phyloP scores from a whole-genome alignment of 92 coral and sea anemone genomes.

The Bergia sp. region DNA sequence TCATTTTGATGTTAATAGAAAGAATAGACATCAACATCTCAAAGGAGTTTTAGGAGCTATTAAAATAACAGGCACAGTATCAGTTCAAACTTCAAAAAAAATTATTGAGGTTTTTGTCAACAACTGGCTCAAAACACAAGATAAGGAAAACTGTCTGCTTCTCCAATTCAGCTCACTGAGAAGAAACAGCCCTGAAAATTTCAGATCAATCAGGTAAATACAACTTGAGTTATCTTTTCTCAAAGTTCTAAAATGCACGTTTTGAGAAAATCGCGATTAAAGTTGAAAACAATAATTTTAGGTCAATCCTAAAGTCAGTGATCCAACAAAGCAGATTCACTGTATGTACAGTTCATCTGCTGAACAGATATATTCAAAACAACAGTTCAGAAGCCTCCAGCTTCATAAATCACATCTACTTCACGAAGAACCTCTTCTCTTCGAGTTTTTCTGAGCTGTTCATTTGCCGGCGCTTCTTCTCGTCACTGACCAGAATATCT shows the following conservation, averaged over 20 bases:
- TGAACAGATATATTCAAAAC: conserved; percentile 7
- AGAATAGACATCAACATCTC: conserved; percentile 48
- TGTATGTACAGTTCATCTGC: conserved; percentile 13
- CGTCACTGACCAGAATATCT: conserved; percentile 38
- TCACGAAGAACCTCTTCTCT: conserved; percentile 51
- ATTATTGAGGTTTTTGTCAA: conserved; percentile 7
- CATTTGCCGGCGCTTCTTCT: conserved; percentile 51
- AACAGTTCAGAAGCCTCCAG: conserved; percentile 52
- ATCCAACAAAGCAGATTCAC: conserved; percentile 16
- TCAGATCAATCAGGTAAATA: conserved; percentile 51
- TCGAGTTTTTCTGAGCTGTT: conserved; percentile 5
- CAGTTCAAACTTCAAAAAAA: neutral
- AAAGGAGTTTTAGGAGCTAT: conserved; percentile 43
- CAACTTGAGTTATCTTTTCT: conserved; percentile 58
- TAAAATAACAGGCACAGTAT: conserved; percentile 35
- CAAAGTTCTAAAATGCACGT: conserved; percentile 35
- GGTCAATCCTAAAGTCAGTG: neutral
- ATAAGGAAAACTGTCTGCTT: conserved; percentile 47
- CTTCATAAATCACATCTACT: conserved; percentile 50
- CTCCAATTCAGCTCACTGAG: conserved; percentile 29
- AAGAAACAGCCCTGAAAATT: conserved; percentile 53
- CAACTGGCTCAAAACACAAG: conserved; percentile 29
- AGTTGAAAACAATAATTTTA: conserved; percentile 36
- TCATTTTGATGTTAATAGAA: neutral
- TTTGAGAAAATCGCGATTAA: conserved; percentile 48